phyloP scores from a whole-genome alignment of 2,888 invertebrate species.

The Leptopilina myrica region DNA sequence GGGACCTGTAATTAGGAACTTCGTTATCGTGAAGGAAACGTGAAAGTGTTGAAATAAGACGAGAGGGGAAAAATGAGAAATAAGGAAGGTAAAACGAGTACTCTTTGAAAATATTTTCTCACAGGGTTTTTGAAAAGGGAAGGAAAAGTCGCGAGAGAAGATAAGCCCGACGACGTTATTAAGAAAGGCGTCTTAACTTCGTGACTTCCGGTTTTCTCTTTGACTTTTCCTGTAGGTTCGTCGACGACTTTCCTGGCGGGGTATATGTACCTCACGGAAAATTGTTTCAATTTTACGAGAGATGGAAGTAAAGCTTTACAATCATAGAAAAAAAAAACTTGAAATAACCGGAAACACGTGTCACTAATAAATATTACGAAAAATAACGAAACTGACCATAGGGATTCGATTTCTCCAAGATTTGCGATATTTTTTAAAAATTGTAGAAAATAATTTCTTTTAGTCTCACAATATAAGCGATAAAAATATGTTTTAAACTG shows the following conservation, averaged over 20 bases:
- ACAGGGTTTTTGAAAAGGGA: no score
- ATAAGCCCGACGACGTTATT: constrained; percentile 26
- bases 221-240: background rate
- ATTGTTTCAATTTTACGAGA: constrained; percentile 28
- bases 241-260: no score
- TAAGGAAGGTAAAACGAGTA: constrained; percentile 25
- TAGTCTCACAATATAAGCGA: no score
- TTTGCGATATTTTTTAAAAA: background rate
- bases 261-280: background rate
- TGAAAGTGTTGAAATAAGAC: constrained; percentile 17
- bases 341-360: background rate
- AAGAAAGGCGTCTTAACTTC: constrained; percentile 31
- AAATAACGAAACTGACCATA: background rate
- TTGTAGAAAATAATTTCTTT: no score
- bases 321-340: background rate
- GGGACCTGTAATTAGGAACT: constrained; percentile 14
- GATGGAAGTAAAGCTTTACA: background rate
- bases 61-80: constrained; percentile 13
- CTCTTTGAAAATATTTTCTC: constrained; percentile 27
- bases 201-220: constrained; percentile 24
- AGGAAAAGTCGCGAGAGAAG: constrained; percentile 2
- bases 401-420: background rate
- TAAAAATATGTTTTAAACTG: no score
- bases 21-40: background rate
- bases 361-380: constrained; percentile 1